These are phyloP conservation scores for Pollenia amentaria DNA, from an alignment of 2,888 invertebrate species.

Conservation along the genomic window DNA sequence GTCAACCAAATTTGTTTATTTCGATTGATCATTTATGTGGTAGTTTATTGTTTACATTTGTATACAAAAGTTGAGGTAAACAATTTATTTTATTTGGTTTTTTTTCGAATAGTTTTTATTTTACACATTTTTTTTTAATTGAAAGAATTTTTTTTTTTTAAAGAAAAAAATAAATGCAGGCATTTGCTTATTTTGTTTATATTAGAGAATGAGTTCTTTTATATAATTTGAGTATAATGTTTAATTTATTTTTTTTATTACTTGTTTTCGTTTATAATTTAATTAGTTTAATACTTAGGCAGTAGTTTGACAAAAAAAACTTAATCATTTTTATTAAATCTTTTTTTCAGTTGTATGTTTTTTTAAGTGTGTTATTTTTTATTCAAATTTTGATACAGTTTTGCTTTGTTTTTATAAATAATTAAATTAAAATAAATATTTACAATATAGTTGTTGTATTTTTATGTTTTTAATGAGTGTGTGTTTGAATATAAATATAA, in stretches of 20 bases:
- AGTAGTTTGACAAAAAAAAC: conserved; percentile 52
- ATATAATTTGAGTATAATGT: conserved; percentile 34
- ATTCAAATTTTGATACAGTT: conserved; percentile 17
- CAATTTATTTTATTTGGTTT: neutral
- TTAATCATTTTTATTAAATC: conserved; percentile 16
- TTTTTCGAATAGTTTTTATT: neutral
- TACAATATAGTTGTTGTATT: conserved; percentile 52
- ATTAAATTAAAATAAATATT: conserved; percentile 73
- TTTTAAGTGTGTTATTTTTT: neutral
- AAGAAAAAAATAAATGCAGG: conserved; percentile 44
- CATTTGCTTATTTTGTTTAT: conserved; percentile 32
- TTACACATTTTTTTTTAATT: conserved; percentile 8
- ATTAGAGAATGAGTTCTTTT: neutral
- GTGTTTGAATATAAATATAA: neutral
- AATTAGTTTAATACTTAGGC: conserved; percentile 70
- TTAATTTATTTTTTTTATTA: conserved; percentile 26
- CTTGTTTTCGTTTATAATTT: conserved; percentile 41
- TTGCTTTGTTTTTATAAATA: conserved; percentile 58
- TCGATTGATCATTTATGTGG: neutral
- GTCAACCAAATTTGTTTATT: conserved; percentile 28
- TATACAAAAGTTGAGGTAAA: conserved; percentile 42
- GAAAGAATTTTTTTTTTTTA: neutral
- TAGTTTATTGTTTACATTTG: conserved; percentile 36
- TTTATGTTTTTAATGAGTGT: conserved; percentile 23
- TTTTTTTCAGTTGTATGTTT: conserved; percentile 39